phyloP scores from a whole-genome alignment of 2,888 invertebrate genomes.

The Drosophila anomelani region DNA sequence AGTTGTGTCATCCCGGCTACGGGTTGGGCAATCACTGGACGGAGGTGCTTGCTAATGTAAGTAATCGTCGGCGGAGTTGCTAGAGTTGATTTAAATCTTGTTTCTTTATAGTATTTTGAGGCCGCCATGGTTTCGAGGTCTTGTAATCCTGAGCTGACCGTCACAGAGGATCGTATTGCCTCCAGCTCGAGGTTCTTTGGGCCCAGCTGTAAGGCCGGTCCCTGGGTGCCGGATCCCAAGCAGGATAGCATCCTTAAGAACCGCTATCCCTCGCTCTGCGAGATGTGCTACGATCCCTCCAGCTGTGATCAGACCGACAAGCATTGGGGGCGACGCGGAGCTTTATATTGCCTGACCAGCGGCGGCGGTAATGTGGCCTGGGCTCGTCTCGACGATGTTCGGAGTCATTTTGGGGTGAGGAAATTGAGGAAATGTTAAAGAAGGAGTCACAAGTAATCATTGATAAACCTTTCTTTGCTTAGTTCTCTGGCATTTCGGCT shows the following conservation, averaged over 20 bases:
- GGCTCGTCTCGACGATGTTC: constrained; percentile 90
- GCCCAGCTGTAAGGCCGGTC: constrained; percentile 93
- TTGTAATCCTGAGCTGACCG: constrained; percentile 89
- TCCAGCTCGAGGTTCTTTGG: constrained; percentile 91
- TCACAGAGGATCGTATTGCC: constrained; percentile 91
- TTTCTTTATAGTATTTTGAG: constrained; percentile 88
- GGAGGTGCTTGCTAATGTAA: constrained; percentile 90
- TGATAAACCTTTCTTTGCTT: not conserved
- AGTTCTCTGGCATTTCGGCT: constrained; percentile 83
- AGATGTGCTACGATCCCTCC: constrained; percentile 88
- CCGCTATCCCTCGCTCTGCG: constrained; percentile 90
- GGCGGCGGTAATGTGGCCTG: constrained; percentile 93
- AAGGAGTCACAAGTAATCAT: too few relatives aligned
- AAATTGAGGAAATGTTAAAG: not conserved
- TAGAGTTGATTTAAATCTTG: not conserved
- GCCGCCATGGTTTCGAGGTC: constrained; percentile 89
- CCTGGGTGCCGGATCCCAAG: constrained; percentile 89
- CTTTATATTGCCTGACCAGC: constrained; percentile 91
- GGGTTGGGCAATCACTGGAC: constrained; percentile 90
- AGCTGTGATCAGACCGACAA: constrained; percentile 89
- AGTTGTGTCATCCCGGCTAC: constrained; percentile 93
- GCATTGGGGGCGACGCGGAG: constrained; percentile 93
- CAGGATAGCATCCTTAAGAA: constrained; percentile 88
- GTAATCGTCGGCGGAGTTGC: constrained; percentile 43
- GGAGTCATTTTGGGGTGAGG: constrained; percentile 88